Evolutionary conservation across 2,113 vertebrate species (phyloP), one percentile per base, ranked within the genome.

Genomic region (Labeo catla): DNA sequence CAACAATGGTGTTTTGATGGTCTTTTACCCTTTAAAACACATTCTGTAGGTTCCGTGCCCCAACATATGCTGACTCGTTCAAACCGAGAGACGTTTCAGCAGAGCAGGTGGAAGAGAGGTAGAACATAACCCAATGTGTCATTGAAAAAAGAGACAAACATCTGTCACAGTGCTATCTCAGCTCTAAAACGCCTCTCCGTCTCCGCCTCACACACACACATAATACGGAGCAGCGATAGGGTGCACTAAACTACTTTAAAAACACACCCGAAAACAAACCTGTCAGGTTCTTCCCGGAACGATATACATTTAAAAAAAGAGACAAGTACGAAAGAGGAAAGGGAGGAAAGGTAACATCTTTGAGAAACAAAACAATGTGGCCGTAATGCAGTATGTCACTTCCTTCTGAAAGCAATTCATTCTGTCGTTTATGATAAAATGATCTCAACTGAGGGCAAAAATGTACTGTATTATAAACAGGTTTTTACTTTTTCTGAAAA

Each of bases 91-190:
- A 78, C 23, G 45, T 86, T 81, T 47, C 52, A 10, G 68, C 66
- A 43, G n/a, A 70, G 84, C 84, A 78, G 45, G 61, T 65, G 84
- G 63, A 76, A 36, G 76, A 84, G 52, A 36, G 49, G n/a, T 66
- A 23, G 43, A 84, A 81, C 6, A 43, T 12, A 87, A 57, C 74
- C 76, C 52, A 39, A 23, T 43, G 76, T 81, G 81, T 87, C 74
- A 87, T 57, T 76, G 68, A 34, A 65, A 85, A 52, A 80, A 61
- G 65, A 79, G 76, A 70, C 66, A 57, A 89, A 87, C 76, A 84
- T 84, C 88, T 89, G 81, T 86, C 76, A 45, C 47, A 19, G 28
- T 78, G 65, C 52, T 80, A 61, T 84, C 19, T 76, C 84, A 86
- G 65, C 84, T 83, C 65, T 47, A 83, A 83, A 66, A 86, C 2